Percentiles rank a stretch among this genome's conserved stretches.
Conservation (phyloP, 2,797 vertebrate genomes). For the Oreochromis grahami region DNA sequence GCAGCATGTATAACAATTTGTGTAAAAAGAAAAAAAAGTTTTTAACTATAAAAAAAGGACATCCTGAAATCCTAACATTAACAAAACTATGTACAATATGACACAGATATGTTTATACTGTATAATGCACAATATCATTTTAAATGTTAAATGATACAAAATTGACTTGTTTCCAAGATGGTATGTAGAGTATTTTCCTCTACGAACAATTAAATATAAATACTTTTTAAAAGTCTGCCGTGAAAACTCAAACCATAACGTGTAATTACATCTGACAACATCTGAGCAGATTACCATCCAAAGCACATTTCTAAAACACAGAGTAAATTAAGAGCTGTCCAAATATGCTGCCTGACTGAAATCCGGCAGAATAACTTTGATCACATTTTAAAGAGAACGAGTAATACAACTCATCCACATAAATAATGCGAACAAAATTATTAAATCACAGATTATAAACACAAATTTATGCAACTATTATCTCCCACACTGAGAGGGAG, state of each 20-base stretch:
- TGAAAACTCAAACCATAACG: not conserved
- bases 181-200: not conserved
- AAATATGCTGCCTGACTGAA: not conserved
- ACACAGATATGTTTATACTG: not conserved
- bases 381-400: not conserved
- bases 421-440: not conserved
- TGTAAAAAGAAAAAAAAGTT: too few relatives aligned
- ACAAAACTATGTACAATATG: not conserved
- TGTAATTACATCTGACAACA: not conserved
- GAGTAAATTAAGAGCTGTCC: not conserved
- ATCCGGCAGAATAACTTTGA: not conserved
- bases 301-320: not conserved
- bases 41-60: not conserved
- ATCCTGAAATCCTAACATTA: not conserved
- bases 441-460: not conserved
- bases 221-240: not conserved
- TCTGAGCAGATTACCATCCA: not conserved
- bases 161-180: not conserved
- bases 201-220: not conserved
- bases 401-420: accelerated
- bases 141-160: not conserved
- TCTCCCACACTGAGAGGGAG: not conserved
- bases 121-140: not conserved
- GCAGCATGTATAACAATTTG: not conserved
- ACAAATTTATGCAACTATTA: not conserved